Conservation (phyloP, 2,888 invertebrate genomes). For the Aporophyla lueneburgensis region DNA sequence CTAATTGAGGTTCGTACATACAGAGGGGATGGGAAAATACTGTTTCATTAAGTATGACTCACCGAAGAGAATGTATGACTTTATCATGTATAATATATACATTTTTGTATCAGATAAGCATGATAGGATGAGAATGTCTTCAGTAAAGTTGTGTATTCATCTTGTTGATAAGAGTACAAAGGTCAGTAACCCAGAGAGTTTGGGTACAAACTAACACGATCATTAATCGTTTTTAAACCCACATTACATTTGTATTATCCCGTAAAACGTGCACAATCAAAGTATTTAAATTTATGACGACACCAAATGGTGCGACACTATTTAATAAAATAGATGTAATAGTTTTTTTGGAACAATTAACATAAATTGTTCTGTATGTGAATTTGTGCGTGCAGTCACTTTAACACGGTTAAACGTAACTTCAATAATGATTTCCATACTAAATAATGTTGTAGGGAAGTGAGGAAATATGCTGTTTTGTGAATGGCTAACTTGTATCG, state of each 20-base stretch:
- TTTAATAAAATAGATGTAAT: slow-evolving; percentile 50
- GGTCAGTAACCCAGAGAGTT: not conserved
- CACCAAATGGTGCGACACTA: slow-evolving; percentile 41
- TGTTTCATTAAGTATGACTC: slow-evolving; percentile 42
- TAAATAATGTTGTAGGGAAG: slow-evolving; percentile 38
- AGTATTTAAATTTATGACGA: slow-evolving; percentile 56
- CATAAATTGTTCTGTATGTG: slow-evolving; percentile 33
- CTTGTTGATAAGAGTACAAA: not conserved
- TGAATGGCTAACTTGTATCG: not conserved
- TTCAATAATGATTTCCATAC: slow-evolving; percentile 50
- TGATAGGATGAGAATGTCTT: not conserved
- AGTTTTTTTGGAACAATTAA: slow-evolving; percentile 50
- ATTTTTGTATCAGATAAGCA: not conserved
- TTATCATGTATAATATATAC: slow-evolving; percentile 1
- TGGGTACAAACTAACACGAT: slow-evolving; percentile 18
- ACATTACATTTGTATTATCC: slow-evolving; percentile 36
- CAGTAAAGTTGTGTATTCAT: not conserved
- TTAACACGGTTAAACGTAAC: slow-evolving; percentile 36
- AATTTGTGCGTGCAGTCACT: slow-evolving; percentile 37
- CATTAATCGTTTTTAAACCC: slow-evolving; percentile 30
- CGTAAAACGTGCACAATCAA: slow-evolving; percentile 32
- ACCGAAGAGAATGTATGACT: slow-evolving; percentile 26
- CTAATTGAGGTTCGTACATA: slow-evolving; percentile 47
- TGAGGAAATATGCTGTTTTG: slow-evolving; percentile 1
- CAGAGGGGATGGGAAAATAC: slow-evolving; percentile 33